Percentiles rank a stretch among this genome's conserved stretches.
Evolutionary conservation across 2,888 invertebrate species (phyloP).

Genomic region (Pollenia griseotomentosa): DNA sequence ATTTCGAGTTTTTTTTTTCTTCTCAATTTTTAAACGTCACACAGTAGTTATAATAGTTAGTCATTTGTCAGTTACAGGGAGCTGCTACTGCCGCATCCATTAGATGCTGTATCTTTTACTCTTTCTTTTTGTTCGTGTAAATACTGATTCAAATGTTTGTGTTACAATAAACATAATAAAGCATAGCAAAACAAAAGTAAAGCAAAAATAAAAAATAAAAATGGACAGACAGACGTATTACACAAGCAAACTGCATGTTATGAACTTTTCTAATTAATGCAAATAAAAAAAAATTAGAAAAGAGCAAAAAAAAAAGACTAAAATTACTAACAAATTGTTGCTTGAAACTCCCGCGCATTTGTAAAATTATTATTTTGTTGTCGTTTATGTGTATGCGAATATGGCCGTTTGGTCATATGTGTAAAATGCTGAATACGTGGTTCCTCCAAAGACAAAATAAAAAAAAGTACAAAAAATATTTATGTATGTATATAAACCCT

Average conservation of each 20-base stretch:
- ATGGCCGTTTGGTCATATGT: constrained; percentile 38
- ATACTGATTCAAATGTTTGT: constrained; percentile 55
- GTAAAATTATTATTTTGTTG: constrained; percentile 39
- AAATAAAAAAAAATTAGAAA: constrained; percentile 63
- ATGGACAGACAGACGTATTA: constrained; percentile 33
- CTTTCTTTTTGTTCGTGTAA: constrained; percentile 44
- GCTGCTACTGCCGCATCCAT: constrained; percentile 39
- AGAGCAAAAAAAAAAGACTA: constrained; percentile 9
- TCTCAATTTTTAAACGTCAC: constrained; percentile 50
- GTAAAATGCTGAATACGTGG: constrained; percentile 56
- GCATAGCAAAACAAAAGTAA: constrained; percentile 34
- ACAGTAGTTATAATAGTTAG: constrained; percentile 9
- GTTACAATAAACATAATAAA: constrained; percentile 56
- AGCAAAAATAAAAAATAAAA: constrained; percentile 24
- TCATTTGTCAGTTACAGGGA: constrained; percentile 5
- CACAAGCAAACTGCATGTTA: constrained; percentile 68
- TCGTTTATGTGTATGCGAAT: not conserved
- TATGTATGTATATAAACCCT: constrained; percentile 39
- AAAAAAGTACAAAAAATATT: not conserved
- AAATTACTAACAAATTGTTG: constrained; percentile 34
- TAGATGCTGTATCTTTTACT: constrained; percentile 56
- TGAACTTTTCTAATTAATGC: constrained; percentile 74
- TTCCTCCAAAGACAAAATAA: constrained; percentile 49
- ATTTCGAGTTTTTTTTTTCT: constrained; percentile 30
- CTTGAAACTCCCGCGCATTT: constrained; percentile 67